Evolutionary conservation across 1,140 invertebrate genomes (phyloP).

Genomic region (Thrips palmi): DNA sequence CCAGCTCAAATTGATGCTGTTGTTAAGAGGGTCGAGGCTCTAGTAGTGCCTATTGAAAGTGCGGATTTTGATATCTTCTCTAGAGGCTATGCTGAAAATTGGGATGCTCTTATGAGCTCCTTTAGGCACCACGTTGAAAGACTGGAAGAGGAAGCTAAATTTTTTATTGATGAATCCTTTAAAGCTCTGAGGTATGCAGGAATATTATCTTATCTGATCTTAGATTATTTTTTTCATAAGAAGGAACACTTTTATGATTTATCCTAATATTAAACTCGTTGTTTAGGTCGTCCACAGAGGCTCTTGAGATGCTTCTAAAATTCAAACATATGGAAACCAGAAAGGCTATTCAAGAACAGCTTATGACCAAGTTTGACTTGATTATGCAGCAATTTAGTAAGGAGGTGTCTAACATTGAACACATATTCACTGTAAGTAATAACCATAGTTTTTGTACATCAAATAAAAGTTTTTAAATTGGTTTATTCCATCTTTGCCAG

Average conservation of each 20-base stretch:
- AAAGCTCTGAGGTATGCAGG: constrained; percentile 37
- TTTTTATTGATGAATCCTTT: constrained; percentile 74
- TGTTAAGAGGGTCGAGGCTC: constrained; percentile 44
- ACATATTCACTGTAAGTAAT: constrained; percentile 39
- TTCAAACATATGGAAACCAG: constrained; percentile 61
- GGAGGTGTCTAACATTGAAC: constrained; percentile 50
- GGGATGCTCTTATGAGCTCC: constrained; percentile 56
- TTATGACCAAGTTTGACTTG: constrained; percentile 65
- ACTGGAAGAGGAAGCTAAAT: constrained; percentile 64
- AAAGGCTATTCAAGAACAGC: constrained; percentile 42
- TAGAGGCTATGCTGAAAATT: constrained; percentile 54
- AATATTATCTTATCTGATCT: constrained; percentile 2
- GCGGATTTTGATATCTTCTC: constrained; percentile 68
- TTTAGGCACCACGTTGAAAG: constrained; percentile 53
- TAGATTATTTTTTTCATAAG: not conserved
- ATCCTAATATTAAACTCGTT: constrained; percentile 13
- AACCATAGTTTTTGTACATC: not conserved
- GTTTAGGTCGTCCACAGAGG: constrained; percentile 53
- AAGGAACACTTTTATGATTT: not conserved
- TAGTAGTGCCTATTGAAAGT: constrained; percentile 51
- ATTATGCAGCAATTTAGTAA: constrained; percentile 66
- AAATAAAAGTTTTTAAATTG: not conserved
- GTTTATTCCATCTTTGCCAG: no score
- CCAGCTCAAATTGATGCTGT: constrained; percentile 68
- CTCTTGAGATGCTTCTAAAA: constrained; percentile 58